Base-by-base conservation (phyloP, 2,113 vertebrate species). In the Gavia stellata region DNA sequence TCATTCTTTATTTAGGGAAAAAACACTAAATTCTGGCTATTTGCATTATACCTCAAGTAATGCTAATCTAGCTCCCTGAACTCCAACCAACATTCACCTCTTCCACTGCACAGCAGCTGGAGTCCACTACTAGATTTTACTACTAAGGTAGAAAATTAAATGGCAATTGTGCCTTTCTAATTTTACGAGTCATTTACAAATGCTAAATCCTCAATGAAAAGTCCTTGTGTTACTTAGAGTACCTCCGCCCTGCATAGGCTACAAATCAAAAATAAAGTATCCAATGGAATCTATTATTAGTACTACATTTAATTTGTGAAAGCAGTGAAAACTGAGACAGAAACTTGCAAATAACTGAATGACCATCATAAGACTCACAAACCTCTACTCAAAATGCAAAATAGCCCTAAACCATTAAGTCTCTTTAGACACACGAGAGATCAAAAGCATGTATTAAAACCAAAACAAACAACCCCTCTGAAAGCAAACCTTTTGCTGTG, bases 191-290 rank as follows among this genome's bases (percentile, higher is more conserved):
- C 23, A 61, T 29, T 72, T 36, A 86, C 20, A 55, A 77, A 75
- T 19, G 24, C 8, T 44, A 40, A 66, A 55, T 31, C 33, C 19
- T 70, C 6, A 0, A 6, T 15, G 28, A 38, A 74, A 61, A 40
- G 40, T 14, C 36, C n/a, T 17, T 24, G 6, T 42, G 23, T 77
- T 78, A 53, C n/a, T 78, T 38, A 14, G 21, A 3, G 4, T 38
- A 28, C 11, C 31, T 92, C 24, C 2, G 1, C 12, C 10, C 34
- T 4, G 0, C 12, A 29, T 0, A 78, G 50, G 15, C 44, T 59
- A 44, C 38, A 90, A 25, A 62, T 17, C 12, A 79, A 67, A 71
- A 88, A 36, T 29, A 9, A 63, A 84, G 14, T 20, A 23, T 17
- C 26, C 52, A 36, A 34, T 23, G 34, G 34, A 40, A 77, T 52